Evolutionary conservation across 2,888 invertebrate genomes (phyloP).

Genomic region (Timandra comae): DNA sequence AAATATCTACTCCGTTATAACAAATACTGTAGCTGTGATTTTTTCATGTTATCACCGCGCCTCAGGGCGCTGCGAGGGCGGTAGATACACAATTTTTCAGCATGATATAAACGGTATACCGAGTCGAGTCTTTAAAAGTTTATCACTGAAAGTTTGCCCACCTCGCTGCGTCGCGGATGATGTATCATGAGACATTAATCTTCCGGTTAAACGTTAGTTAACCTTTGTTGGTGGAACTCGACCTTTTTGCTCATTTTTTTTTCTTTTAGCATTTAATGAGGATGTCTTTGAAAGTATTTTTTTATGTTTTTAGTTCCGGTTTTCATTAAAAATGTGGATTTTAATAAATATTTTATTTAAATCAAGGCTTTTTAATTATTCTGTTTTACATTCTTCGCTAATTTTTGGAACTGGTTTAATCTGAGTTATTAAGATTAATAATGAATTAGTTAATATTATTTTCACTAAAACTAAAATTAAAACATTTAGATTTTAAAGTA

Average conservation of each 20-base stretch:
- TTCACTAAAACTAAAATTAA: no score
- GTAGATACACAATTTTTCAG: conserved; percentile 73
- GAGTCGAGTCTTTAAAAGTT: conserved; percentile 75
- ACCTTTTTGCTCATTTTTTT: conserved; percentile 21
- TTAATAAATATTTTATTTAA: no score
- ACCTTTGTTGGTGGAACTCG: conserved; percentile 34
- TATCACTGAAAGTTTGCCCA: conserved; percentile 66
- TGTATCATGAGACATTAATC: conserved; percentile 67
- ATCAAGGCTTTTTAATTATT: no score
- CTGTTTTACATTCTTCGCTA: no score
- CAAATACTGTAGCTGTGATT: conserved; percentile 63
- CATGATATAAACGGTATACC: conserved; percentile 57
- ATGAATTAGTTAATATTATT: no score
- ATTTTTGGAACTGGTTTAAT: no score
- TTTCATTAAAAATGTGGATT: no score
- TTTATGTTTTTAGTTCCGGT: conserved; percentile 1
- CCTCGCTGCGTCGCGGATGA: conserved; percentile 56
- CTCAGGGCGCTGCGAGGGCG: conserved; percentile 46
- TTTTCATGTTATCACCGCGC: conserved; percentile 65
- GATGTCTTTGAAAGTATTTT: conserved; percentile 7
- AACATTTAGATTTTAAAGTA: no score
- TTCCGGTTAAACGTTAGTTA: conserved; percentile 61
- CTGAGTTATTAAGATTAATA: no score
- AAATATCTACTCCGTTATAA: conserved; percentile 62
- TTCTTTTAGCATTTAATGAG: conserved; percentile 6